These are phyloP conservation scores for Holothuria leucospilota DNA, from an alignment of 53 echinoderm and acorn worm species.

Conservation along the genomic window DNA sequence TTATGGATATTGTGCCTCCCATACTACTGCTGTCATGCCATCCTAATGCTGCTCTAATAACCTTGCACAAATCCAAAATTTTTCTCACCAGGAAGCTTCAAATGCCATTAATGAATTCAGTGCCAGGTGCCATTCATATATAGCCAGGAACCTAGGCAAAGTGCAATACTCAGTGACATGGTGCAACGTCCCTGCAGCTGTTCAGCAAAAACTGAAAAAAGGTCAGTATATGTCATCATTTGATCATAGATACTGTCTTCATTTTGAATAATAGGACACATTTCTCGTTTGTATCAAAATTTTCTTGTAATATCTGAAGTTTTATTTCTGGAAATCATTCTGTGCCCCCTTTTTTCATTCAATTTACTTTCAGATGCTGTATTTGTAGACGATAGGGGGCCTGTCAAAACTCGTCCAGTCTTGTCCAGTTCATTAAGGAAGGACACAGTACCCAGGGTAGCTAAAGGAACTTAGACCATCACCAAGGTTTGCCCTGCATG, in stretches of 20 bases:
- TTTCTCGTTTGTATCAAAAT: too few relatives aligned
- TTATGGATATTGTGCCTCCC: too few relatives aligned
- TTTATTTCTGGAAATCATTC: too few relatives aligned
- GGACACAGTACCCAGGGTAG: background rate
- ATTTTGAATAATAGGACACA: too few relatives aligned
- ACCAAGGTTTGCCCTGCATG: too few relatives aligned
- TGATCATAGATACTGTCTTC: background rate
- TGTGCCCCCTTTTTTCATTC: background rate
- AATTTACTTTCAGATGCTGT: slow-evolving; percentile 20
- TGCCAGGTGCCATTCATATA: background rate
- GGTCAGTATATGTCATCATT: background rate
- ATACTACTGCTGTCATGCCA: too few relatives aligned
- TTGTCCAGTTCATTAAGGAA: slow-evolving; percentile 26
- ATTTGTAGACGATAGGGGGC: slow-evolving; percentile 39
- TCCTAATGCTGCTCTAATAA: too few relatives aligned
- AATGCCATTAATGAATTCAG: slow-evolving; percentile 26
- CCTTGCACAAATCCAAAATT: too few relatives aligned
- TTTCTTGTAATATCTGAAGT: too few relatives aligned
- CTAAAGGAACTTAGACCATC: slow-evolving; percentile 1
- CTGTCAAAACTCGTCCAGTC: slow-evolving; percentile 11
- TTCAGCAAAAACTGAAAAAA: slow-evolving; percentile 37
- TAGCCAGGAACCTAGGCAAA: slow-evolving; percentile 25
- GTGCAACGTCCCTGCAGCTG: slow-evolving; percentile 22
- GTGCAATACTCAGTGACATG: slow-evolving; percentile 46
- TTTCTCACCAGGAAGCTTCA: slow-evolving; percentile 17